These are phyloP conservation scores for Neotragus pygmaeus DNA, from an alignment of 2,113 vertebrate genomes.

Conservation along the genomic window DNA sequence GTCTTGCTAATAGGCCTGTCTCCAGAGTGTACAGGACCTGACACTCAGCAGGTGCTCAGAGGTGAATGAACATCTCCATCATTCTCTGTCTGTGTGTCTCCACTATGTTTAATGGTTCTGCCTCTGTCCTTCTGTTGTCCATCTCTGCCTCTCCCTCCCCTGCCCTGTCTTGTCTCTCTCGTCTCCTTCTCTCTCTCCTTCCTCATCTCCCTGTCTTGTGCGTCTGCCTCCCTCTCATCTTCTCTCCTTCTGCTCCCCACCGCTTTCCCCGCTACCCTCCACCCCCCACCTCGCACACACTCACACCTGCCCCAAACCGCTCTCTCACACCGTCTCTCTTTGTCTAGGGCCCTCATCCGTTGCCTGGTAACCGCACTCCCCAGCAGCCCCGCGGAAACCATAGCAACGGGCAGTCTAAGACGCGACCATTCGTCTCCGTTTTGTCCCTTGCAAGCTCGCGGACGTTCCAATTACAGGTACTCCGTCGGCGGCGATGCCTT, in stretches of 20 bases:
- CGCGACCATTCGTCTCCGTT: slow-evolving; percentile 53
- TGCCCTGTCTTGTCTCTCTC: background rate
- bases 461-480: slow-evolving; percentile 69
- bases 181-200: background rate
- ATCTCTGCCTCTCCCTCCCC: background rate
- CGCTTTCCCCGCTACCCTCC: background rate
- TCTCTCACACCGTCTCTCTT: background rate
- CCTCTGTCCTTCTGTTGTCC: background rate
- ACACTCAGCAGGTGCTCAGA: background rate
- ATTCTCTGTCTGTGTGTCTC: background rate
- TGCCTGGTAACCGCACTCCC: slow-evolving; percentile 67
- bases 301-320: background rate
- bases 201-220: background rate
- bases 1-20: background rate
- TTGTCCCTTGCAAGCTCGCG: slow-evolving; percentile 52
- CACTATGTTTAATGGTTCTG: background rate
- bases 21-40: background rate
- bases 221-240: background rate
- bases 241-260: background rate
- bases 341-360: slow-evolving; percentile 44
- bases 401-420: slow-evolving; percentile 59
- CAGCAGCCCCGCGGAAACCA: slow-evolving; percentile 46
- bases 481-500: background rate
- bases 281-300: background rate
- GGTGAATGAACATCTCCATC: background rate